Conservation (phyloP, 2,113 vertebrate genomes). For the Toxotes chatareus region DNA sequence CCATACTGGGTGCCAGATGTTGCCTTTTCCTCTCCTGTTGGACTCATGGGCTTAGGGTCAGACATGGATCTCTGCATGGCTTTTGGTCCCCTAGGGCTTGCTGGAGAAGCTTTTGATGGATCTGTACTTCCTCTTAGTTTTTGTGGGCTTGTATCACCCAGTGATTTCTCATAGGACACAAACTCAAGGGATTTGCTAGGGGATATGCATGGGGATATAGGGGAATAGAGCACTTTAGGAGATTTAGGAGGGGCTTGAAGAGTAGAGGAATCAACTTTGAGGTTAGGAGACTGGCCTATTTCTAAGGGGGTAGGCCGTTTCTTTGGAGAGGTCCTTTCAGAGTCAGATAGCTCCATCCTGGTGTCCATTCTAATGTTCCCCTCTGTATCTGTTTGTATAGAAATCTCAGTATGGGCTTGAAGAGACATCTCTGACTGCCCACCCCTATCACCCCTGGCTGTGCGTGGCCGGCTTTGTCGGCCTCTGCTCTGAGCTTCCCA, state of each 20-base stretch:
- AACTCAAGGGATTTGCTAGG: constrained; percentile 97
- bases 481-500: constrained; percentile 91
- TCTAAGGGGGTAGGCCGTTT: constrained; percentile 95
- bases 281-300: constrained; percentile 91
- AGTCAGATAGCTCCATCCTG: constrained; percentile 94
- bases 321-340: constrained; percentile 92
- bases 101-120: constrained; percentile 86
- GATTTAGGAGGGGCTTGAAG: constrained; percentile 95
- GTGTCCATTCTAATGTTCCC: constrained; percentile 93
- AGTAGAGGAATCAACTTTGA: constrained; percentile 89
- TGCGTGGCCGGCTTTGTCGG: constrained; percentile 89
- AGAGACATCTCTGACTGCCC: constrained; percentile 91
- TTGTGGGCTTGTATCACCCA: constrained; percentile 93
- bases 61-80: constrained; percentile 96
- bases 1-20: constrained; percentile 91
- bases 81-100: constrained; percentile 92
- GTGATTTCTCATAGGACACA: constrained; percentile 95
- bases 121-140: constrained; percentile 89
- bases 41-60: constrained; percentile 97
- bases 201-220: constrained; percentile 94
- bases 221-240: constrained; percentile 97
- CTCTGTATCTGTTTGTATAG: constrained; percentile 95
- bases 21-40: constrained; percentile 93
- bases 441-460: constrained; percentile 88
- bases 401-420: constrained; percentile 97